Percentiles rank a stretch among this genome's conserved stretches.
phyloP scores from a whole-genome alignment of 2,888 invertebrate species.

The Troilus luridus region DNA sequence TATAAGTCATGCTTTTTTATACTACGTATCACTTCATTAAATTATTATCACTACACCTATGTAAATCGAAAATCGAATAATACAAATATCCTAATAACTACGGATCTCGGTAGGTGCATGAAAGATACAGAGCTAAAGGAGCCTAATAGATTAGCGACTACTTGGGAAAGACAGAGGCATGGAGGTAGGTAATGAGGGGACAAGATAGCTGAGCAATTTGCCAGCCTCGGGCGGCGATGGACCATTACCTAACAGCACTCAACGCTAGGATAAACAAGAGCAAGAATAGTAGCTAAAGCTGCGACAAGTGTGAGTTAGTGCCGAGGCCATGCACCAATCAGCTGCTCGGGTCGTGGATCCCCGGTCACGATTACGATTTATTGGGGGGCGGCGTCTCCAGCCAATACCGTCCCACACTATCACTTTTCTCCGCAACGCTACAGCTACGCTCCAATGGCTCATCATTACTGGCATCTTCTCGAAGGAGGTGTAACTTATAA shows the following conservation, averaged over 20 bases:
- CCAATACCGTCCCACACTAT: constrained; percentile 2
- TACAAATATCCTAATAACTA: not conserved
- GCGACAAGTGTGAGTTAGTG: constrained; percentile 30
- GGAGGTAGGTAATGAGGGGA: constrained; percentile 13
- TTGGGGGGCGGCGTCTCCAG: not conserved
- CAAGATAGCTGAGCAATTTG: constrained; percentile 40
- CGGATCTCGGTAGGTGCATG: not conserved
- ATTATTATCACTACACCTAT: not conserved
- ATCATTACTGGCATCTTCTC: not conserved
- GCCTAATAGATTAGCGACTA: constrained; percentile 46
- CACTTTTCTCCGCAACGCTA: not conserved
- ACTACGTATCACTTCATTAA: too few relatives aligned
- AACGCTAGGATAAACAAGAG: constrained; percentile 18
- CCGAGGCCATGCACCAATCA: not conserved
- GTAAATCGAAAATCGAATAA: not conserved
- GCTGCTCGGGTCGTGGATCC: not conserved
- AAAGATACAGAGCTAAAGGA: not conserved
- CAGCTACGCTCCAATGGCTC: not conserved
- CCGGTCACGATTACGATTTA: constrained; percentile 34
- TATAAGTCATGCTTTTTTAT: not conserved
- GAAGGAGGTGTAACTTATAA: not conserved
- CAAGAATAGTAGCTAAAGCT: constrained; percentile 14
- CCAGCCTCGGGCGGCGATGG: not conserved
- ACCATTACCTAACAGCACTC: constrained; percentile 29
- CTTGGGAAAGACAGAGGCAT: constrained; percentile 1